Conservation (phyloP, 1,140 invertebrate genomes). For the Melipona quadrifasciata region DNA sequence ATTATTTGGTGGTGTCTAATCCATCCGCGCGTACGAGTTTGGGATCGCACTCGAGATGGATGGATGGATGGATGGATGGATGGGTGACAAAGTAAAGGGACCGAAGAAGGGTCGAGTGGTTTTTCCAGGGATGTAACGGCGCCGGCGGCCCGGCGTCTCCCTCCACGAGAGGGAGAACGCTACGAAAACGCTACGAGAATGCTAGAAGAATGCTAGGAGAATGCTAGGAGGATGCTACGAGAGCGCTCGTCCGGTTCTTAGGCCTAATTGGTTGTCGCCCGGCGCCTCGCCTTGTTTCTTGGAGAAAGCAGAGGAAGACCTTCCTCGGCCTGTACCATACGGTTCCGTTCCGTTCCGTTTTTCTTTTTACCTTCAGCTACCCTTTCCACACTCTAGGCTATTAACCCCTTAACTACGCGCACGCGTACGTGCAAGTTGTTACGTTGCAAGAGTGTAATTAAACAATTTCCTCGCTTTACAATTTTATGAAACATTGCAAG, state of each 20-base stretch:
- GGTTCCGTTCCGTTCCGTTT: conserved; percentile 18
- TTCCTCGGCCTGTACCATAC: conserved; percentile 55
- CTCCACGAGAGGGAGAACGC: conserved; percentile 59
- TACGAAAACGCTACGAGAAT: conserved; percentile 56
- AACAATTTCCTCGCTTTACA: too few relatives aligned
- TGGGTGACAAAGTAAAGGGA: neutral
- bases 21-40: too few relatives aligned
- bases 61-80: too few relatives aligned
- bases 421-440: too few relatives aligned
- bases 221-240: conserved; percentile 36
- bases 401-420: too few relatives aligned
- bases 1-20: neutral
- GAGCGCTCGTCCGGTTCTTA: conserved; percentile 77
- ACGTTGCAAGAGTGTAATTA: too few relatives aligned
- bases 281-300: conserved; percentile 72
- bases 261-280: conserved; percentile 81
- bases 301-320: conserved; percentile 62
- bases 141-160: conserved; percentile 57
- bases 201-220: conserved; percentile 57
- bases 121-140: conserved; percentile 17
- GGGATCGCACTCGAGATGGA: neutral
- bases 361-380: conserved; percentile 11
- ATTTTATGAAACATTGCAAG: too few relatives aligned
- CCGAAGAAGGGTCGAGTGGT: neutral
- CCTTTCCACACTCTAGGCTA: neutral